Evolutionary conservation across 2,888 invertebrate species (phyloP).

Genomic region (Deilephila elpenor): DNA sequence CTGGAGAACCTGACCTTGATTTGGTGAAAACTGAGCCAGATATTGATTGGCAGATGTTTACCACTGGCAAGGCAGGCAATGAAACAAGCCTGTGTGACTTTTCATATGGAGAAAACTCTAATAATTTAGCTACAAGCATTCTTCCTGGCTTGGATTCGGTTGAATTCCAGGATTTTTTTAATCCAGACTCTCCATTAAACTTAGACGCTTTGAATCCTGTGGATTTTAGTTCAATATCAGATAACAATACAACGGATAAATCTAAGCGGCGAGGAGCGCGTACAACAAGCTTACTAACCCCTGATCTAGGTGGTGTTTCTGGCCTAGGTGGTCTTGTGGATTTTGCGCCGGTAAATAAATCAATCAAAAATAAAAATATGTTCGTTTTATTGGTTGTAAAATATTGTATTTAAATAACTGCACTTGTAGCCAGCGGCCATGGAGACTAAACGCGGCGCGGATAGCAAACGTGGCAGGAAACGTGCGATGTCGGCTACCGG

Average conservation of each 20-base stretch:
- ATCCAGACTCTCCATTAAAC: constrained; percentile 53
- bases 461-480: constrained; percentile 70
- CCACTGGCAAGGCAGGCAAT: constrained; percentile 50
- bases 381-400: no score
- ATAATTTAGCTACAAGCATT: constrained; percentile 55
- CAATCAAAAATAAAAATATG: neutral
- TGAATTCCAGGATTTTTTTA: constrained; percentile 65
- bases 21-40: constrained; percentile 64
- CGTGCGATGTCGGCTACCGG: constrained; percentile 69
- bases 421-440: constrained; percentile 1
- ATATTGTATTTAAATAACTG: neutral
- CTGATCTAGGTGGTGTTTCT: constrained; percentile 48
- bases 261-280: constrained; percentile 53
- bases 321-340: constrained; percentile 1
- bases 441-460: constrained; percentile 49
- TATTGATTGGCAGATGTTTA: constrained; percentile 63
- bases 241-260: constrained; percentile 49
- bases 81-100: constrained; percentile 69
- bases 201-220: constrained; percentile 55
- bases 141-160: constrained; percentile 58
- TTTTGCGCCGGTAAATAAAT: constrained; percentile 14
- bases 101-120: constrained; percentile 66
- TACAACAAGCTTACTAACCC: constrained; percentile 55
- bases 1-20: constrained; percentile 60
- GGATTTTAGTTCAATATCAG: constrained; percentile 46